phyloP scores from a whole-genome alignment of 64 coral and sea anemone species.

The Actinia tenebrosa region DNA sequence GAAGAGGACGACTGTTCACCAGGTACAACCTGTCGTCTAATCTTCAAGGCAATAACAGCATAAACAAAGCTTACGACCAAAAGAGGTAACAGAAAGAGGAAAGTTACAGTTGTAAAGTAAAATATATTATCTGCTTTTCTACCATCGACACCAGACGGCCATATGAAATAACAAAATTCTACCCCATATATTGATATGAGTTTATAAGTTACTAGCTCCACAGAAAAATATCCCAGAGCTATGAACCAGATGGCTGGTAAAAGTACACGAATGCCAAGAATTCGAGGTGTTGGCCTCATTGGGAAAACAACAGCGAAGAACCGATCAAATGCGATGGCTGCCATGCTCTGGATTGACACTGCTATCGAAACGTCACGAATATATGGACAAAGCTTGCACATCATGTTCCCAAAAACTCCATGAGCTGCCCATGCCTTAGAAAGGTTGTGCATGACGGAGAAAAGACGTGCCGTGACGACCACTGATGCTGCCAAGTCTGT shows the following conservation, averaged over 20 bases:
- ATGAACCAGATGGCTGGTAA: neutral
- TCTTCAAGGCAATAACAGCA: neutral
- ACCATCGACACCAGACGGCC: neutral
- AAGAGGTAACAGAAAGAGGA: neutral
- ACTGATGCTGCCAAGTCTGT: conserved; percentile 4
- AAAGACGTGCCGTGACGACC: conserved; percentile 18
- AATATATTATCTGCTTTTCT: neutral
- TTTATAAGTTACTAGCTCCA: neutral
- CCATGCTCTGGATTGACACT: neutral
- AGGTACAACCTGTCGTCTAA: neutral
- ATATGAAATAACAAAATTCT: neutral
- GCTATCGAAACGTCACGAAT: neutral
- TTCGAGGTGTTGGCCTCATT: neutral
- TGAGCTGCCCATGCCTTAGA: neutral
- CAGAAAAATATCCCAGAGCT: neutral
- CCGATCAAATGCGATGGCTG: neutral
- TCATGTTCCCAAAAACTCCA: neutral
- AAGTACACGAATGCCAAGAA: neutral
- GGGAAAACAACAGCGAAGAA: neutral
- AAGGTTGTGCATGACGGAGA: conserved; percentile 2
- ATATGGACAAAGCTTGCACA: neutral
- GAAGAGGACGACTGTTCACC: neutral
- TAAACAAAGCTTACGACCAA: neutral
- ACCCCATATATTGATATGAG: neutral
- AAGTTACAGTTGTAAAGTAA: neutral